Evolutionary conservation across 1,140 invertebrate genomes (phyloP).

Genomic region (Papilio dardanus): DNA sequence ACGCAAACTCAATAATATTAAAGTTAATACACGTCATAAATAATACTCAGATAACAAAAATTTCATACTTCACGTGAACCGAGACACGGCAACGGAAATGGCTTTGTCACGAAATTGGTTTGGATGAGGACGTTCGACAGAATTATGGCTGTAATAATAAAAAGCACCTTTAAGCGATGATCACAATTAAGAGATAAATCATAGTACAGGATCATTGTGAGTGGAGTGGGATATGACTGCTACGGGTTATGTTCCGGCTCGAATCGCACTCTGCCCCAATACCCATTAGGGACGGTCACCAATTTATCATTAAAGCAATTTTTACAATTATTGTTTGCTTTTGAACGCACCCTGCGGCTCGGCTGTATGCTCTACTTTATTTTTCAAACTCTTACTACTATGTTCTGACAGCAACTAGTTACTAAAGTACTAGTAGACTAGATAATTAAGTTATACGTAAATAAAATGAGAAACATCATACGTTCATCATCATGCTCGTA

Average conservation of each 20-base stretch:
- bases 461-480: no score
- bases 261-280: constrained; percentile 61
- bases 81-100: constrained; percentile 37
- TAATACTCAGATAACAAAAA: constrained; percentile 24
- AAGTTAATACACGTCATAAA: constrained; percentile 23
- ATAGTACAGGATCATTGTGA: constrained; percentile 72
- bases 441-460: no score
- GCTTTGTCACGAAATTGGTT: constrained; percentile 44
- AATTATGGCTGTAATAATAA: constrained; percentile 62
- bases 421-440: no score
- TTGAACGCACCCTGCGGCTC: constrained; percentile 43
- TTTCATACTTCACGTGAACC: constrained; percentile 32
- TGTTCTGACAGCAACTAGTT: constrained; percentile 12
- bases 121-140: constrained; percentile 48
- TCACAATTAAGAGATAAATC: constrained; percentile 78
- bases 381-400: background rate
- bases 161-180: constrained; percentile 51
- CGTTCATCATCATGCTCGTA: no score
- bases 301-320: constrained; percentile 82
- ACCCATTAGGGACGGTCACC: constrained; percentile 77
- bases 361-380: constrained; percentile 65
- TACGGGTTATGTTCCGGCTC: constrained; percentile 58
- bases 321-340: constrained; percentile 80
- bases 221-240: constrained; percentile 78
- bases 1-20: background rate